Evolutionary conservation across 1,140 invertebrate species (phyloP), one percentile per base, ranked within the genome.

Genomic region (Drosophila biarmipes): DNA sequence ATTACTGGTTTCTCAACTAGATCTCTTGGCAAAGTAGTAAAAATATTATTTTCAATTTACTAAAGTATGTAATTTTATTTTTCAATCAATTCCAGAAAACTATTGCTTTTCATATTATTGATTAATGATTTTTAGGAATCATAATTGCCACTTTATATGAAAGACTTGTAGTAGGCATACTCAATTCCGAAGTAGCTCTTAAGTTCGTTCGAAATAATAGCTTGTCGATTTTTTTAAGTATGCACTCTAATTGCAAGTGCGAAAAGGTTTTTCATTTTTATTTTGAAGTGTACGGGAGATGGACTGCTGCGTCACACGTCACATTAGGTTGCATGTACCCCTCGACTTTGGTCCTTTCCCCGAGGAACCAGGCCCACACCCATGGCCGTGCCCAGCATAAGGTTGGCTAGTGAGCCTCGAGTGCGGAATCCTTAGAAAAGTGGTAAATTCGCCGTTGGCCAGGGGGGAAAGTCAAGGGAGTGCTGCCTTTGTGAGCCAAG

Each of bases 391-490:
- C 7, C 40, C 24, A 31, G 34, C 29, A 49, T 35, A 64, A 45
- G 55, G 31, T 55, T 24, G 35, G 51, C 24, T 29, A 80, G 61
- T 80, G 27, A 85, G 78, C 81, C 78, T 82, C 81, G 82, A 78
- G 73, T 75, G 52, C 43, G 71, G 82, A 87, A 89, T 87, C 82
- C 82, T 89, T 87, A 87, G 43, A 87, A 87, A 86, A 89, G 82
- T 86, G 82, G 84, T 82, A 89, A 89, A 86, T 79, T 82, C 76
- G 74, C 82, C 84, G 56, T 66, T 55, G 81, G 73, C 81, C 43
- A 42, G 45, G 19, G 49, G 35, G 56, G 35, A 7, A 51, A 34
- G 48, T 51, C 48, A 29, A 34, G 48, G 48, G 17, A 34, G 63
- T 63, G 73, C 74, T 66, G 61, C 63, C 43, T 55, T 66, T 57